A percentile compares a stretch with the other conserved stretches of the same genome.
Evolutionary conservation across 1,140 invertebrate genomes (phyloP).

Genomic region (Harpegnathos saltator): DNA sequence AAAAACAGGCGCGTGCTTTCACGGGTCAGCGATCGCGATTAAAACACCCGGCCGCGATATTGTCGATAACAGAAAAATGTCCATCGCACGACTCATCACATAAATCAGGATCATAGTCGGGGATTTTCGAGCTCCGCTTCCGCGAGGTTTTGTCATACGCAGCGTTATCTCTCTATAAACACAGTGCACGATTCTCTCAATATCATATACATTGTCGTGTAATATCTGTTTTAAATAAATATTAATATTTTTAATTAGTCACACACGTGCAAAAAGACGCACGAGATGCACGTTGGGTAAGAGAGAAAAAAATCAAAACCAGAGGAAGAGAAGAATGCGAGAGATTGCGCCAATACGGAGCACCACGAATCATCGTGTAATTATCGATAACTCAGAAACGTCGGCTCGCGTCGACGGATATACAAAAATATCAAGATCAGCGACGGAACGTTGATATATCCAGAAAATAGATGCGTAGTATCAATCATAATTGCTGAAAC

Average conservation of each 20-base stretch:
- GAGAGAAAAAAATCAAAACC: background rate
- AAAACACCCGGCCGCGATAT: slow-evolving; percentile 28
- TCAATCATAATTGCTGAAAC: slow-evolving; percentile 22
- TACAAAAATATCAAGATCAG: background rate
- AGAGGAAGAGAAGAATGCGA: background rate
- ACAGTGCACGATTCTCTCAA: background rate
- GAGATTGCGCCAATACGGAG: background rate
- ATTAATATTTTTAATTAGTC: slow-evolving; percentile 12
- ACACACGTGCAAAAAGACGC: too few species aligned
- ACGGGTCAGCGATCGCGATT: slow-evolving; percentile 32
- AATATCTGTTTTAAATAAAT: background rate
- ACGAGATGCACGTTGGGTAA: background rate
- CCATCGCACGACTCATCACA: slow-evolving; percentile 23
- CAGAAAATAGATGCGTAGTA: background rate
- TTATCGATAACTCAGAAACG: background rate
- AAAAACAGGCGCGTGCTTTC: slow-evolving; percentile 39
- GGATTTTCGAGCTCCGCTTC: slow-evolving; percentile 15
- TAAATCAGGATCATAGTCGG: slow-evolving; percentile 16
- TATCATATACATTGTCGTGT: background rate
- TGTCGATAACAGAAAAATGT: slow-evolving; percentile 40
- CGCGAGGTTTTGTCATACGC: background rate
- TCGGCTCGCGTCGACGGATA: background rate
- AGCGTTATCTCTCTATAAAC: background rate
- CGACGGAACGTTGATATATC: background rate
- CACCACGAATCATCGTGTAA: background rate